Percentiles rank a stretch among this genome's conserved stretches.
phyloP scores from a whole-genome alignment of 2,113 vertebrate genomes.

The Labrus mixtus region DNA sequence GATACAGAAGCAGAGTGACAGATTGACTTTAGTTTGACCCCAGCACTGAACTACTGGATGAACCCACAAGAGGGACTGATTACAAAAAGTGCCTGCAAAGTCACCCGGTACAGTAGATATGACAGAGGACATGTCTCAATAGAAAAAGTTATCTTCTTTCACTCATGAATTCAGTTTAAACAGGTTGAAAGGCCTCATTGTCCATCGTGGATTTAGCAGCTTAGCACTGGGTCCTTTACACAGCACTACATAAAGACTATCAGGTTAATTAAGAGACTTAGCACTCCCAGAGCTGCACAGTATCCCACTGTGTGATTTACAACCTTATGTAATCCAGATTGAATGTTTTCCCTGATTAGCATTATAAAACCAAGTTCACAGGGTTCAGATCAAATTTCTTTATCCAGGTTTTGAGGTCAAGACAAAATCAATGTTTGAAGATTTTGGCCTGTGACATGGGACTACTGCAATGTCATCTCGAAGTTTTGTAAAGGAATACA shows the following conservation, averaged over 20 bases:
- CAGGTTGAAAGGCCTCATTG: slow-evolving; percentile 20
- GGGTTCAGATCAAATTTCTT: slow-evolving; percentile 12
- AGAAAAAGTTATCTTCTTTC: background rate
- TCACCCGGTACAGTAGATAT: slow-evolving; percentile 25
- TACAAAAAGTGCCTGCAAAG: slow-evolving; percentile 34
- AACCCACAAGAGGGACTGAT: background rate
- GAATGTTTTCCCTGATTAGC: slow-evolving; percentile 34
- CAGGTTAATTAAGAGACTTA: slow-evolving; percentile 53
- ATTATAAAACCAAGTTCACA: slow-evolving; percentile 21
- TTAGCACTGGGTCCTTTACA: slow-evolving; percentile 37
- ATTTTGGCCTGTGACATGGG: background rate
- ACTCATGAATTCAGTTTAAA: slow-evolving; percentile 27
- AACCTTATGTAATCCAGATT: slow-evolving; percentile 47
- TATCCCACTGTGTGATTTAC: slow-evolving; percentile 31
- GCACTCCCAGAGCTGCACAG: slow-evolving; percentile 27
- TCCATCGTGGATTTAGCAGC: slow-evolving; percentile 37
- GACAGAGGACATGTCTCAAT: slow-evolving; percentile 26
- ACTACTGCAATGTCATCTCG: too few species aligned
- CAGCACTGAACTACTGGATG: background rate
- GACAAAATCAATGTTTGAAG: background rate
- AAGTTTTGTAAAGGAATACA: too few species aligned
- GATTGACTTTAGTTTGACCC: slow-evolving; percentile 24
- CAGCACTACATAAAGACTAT: slow-evolving; percentile 33
- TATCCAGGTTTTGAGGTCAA: slow-evolving; percentile 4
- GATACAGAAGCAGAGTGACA: background rate